Evolutionary conservation across 2,888 invertebrate species (phyloP).

Genomic region (Synanthedon myopaeformis): DNA sequence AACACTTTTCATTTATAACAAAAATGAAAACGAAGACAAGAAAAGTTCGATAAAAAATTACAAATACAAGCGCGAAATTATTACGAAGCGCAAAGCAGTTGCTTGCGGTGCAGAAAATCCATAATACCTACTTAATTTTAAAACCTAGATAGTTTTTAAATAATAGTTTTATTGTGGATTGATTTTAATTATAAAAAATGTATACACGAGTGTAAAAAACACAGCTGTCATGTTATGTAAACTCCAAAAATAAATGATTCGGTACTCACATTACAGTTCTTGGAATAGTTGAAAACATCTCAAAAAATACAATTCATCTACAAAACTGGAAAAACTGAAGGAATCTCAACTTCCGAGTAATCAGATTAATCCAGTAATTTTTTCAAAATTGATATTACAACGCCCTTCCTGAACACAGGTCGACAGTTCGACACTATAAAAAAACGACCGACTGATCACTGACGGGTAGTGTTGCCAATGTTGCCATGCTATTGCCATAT

Average conservation of each 20-base stretch:
- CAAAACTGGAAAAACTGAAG: slow-evolving; percentile 18
- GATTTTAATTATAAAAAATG: not conserved
- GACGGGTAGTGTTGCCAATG: no score
- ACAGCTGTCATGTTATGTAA: slow-evolving; percentile 68
- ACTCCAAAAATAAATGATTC: slow-evolving; percentile 55
- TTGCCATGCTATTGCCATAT: no score
- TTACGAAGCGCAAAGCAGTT: not conserved
- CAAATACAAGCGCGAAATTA: not conserved
- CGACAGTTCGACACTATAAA: no score
- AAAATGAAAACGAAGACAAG: not conserved
- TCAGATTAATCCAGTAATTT: not conserved
- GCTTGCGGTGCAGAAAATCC: not conserved
- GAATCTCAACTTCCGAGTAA: slow-evolving; percentile 9
- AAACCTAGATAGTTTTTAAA: not conserved
- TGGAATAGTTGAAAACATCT: slow-evolving; percentile 63
- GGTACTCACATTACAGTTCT: slow-evolving; percentile 61
- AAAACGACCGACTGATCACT: no score
- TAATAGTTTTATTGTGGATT: not conserved
- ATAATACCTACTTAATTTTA: no score
- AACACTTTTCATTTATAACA: not conserved
- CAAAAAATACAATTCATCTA: slow-evolving; percentile 43
- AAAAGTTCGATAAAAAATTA: not conserved
- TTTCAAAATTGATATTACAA: no score
- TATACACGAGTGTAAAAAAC: slow-evolving; percentile 19
- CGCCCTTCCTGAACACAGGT: slow-evolving; percentile 30